A percentile compares a stretch with the other conserved stretches of the same genome.
phyloP scores from a whole-genome alignment of 2,113 vertebrate species.

The Rhipidura dahli region DNA sequence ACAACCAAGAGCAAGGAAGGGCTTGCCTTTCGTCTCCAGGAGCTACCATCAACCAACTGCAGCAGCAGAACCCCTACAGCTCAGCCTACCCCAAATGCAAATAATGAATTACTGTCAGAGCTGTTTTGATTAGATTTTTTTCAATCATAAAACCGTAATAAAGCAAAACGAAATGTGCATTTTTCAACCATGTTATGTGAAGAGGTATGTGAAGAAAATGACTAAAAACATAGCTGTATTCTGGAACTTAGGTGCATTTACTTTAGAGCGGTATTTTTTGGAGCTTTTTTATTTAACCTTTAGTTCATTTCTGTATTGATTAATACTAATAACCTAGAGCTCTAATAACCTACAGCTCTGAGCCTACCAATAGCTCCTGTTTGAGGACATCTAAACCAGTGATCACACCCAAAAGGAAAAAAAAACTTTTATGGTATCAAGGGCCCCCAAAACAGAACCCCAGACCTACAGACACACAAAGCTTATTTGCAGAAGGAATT shows the following conservation, averaged over 20 bases:
- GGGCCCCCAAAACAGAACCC: neutral
- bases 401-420: neutral
- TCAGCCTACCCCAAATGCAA: neutral
- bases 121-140: neutral
- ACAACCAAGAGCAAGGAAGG: neutral
- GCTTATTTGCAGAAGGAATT: neutral
- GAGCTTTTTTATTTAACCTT: neutral
- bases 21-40: neutral
- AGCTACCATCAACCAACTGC: neutral
- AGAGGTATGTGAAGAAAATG: neutral
- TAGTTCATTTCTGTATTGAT: neutral
- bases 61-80: neutral
- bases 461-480: neutral
- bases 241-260: accelerated
- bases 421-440: neutral
- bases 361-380: neutral
- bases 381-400: neutral
- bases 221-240: neutral
- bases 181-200: neutral
- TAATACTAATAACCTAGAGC: neutral
- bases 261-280: neutral
- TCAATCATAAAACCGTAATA: neutral
- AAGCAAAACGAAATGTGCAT: neutral
- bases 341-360: neutral
- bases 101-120: neutral